Percentiles rank a stretch among this genome's conserved stretches.
These are phyloP conservation scores for Xanthia icteritia DNA, from an alignment of 2,888 invertebrate species.

Conservation along the genomic window DNA sequence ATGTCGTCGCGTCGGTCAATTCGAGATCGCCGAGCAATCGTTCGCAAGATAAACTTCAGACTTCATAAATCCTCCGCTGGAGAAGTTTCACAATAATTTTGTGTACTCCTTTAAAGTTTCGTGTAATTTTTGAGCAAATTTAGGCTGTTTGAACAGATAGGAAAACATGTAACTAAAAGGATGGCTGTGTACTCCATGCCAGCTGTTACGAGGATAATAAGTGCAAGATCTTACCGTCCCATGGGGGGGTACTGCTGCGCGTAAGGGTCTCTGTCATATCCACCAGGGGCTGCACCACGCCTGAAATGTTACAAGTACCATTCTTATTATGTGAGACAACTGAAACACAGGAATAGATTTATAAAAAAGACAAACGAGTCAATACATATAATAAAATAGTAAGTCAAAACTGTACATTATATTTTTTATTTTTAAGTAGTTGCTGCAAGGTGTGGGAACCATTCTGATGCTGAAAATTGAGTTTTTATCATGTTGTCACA, in stretches of 20 bases:
- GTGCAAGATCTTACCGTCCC: slow-evolving; percentile 84
- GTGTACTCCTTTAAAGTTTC: not conserved
- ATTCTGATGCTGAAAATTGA: not conserved
- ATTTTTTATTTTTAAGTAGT: too few relatives aligned
- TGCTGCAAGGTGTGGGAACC: not conserved
- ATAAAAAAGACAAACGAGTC: not conserved
- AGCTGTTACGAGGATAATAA: slow-evolving; percentile 36
- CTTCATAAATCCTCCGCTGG: not conserved
- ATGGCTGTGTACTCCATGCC: slow-evolving; percentile 57
- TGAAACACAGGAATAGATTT: not conserved
- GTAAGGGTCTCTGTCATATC: slow-evolving; percentile 88
- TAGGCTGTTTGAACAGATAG: slow-evolving; percentile 25
- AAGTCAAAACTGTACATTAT: not conserved
- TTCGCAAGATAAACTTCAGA: not conserved
- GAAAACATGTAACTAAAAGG: slow-evolving; percentile 30
- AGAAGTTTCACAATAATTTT: not conserved
- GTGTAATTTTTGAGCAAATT: not conserved
- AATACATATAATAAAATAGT: not conserved
- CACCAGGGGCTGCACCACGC: slow-evolving; percentile 84
- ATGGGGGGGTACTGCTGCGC: slow-evolving; percentile 87
- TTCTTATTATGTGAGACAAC: not conserved
- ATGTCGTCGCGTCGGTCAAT: not conserved
- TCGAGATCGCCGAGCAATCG: too few relatives aligned
- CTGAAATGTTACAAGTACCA: slow-evolving; percentile 70
- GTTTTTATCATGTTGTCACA: not conserved